phyloP scores from a whole-genome alignment of 2,113 vertebrate species.

The Xiphorhynchus elegans region DNA sequence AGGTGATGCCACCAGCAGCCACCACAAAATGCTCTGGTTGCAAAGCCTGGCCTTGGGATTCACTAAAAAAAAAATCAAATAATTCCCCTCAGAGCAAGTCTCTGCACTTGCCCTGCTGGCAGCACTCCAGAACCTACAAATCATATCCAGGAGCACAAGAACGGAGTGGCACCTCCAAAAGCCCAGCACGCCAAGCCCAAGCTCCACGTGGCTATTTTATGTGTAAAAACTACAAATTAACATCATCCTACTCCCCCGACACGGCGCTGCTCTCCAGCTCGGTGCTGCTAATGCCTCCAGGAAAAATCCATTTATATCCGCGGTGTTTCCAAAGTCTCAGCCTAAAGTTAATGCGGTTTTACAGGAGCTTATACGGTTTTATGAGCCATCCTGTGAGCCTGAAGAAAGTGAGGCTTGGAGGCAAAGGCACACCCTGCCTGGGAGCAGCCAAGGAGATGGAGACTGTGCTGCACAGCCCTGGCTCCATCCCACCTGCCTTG shows the following conservation, averaged over 20 bases:
- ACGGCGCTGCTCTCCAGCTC: neutral
- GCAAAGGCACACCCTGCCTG: neutral
- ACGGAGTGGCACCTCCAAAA: fast-evolving
- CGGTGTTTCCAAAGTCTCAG: neutral
- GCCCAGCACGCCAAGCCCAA: neutral
- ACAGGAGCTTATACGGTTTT: neutral
- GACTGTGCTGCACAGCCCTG: fast-evolving
- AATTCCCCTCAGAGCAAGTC: neutral
- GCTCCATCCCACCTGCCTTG: neutral
- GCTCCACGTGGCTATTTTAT: neutral
- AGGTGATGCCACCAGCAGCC: neutral
- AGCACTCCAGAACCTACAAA: neutral
- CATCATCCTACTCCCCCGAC: neutral
- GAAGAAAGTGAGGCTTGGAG: neutral
- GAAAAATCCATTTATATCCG: neutral
- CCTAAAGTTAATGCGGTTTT: neutral
- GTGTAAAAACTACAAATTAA: neutral
- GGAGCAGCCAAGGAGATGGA: neutral
- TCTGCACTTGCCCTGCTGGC: fast-evolving
- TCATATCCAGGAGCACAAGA: neutral
- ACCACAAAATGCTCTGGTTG: neutral
- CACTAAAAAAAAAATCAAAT: neutral
- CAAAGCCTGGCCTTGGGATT: neutral
- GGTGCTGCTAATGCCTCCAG: neutral
- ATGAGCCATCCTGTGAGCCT: neutral